Conservation (phyloP, 2,888 invertebrate genomes). For the Cheilosia soror region DNA sequence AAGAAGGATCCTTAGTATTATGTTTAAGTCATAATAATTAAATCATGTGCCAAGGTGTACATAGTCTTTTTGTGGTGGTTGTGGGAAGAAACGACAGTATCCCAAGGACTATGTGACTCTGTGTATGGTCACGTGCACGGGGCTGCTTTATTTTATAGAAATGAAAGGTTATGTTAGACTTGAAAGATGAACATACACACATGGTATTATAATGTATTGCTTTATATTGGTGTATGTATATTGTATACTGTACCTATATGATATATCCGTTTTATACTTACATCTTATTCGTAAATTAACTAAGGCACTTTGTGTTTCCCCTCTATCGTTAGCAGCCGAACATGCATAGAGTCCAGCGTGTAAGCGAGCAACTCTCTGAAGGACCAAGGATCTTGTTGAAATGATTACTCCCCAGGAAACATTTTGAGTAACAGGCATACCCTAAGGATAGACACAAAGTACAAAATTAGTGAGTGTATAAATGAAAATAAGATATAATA, state of each 20-base stretch:
- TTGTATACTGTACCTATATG: slow-evolving; percentile 4
- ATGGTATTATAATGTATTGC: background rate
- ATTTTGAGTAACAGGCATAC: slow-evolving; percentile 90
- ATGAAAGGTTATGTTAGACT: slow-evolving; percentile 32
- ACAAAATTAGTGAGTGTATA: slow-evolving; percentile 54
- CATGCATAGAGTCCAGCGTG: slow-evolving; percentile 94
- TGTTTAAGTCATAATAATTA: slow-evolving; percentile 52
- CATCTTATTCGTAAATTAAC: slow-evolving; percentile 92
- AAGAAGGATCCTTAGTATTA: slow-evolving; percentile 15
- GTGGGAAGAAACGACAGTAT: background rate
- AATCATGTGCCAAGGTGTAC: slow-evolving; percentile 45
- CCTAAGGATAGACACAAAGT: slow-evolving; percentile 85
- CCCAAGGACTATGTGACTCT: slow-evolving; percentile 11
- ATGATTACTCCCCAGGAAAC: slow-evolving; percentile 93
- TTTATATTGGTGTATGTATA: slow-evolving; percentile 8
- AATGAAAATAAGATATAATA: slow-evolving; percentile 53
- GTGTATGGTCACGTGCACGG: slow-evolving; percentile 16
- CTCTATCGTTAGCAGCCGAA: slow-evolving; percentile 91
- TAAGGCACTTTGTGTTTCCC: slow-evolving; percentile 91
- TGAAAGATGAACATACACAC: background rate
- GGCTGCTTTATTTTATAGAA: slow-evolving; percentile 16
- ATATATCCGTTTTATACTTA: slow-evolving; percentile 85
- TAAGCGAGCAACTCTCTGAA: slow-evolving; percentile 92
- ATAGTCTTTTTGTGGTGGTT: slow-evolving; percentile 2
- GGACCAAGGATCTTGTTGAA: slow-evolving; percentile 93